Base-by-base conservation (phyloP, 2,113 vertebrate species). In the Progne subis region DNA sequence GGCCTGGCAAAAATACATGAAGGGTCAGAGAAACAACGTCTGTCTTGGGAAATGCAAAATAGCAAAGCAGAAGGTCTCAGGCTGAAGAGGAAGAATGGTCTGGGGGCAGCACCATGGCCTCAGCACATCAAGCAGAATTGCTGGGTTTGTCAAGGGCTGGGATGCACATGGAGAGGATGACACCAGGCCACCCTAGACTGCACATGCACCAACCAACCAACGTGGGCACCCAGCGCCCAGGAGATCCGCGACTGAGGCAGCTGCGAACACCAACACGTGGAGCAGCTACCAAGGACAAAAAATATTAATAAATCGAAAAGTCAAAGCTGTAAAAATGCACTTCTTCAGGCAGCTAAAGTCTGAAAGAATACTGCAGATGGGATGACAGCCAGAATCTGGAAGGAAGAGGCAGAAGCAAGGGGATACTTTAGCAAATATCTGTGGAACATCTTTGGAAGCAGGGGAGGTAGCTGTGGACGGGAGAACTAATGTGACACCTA, bases 401-500 rank as follows among this genome's bases (percentile, higher is more conserved):
- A 84, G 50, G 76, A 85, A 90, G 57, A 92, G 59, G 76, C 37
- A 63, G 53, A 84, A 95, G 63, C 60, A 57, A 90, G 34, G 63
- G 88, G 78, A 49, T 17, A 5, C 16, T 71, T 88, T 2, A 86
- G 84, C 82, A 96, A 97, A 85, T 91, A 87, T 31, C 92, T 93
- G 61, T 57, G 61, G 72, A 93, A 78, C 24, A 26, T 57, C 72
- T 94, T 31, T 23, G 60, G 87, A 84, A 94, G 57, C 47, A 20
- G 31, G 61, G 81, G 88, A 59, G n/a, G 63, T 78, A 29, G 53
- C 67, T 9, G 43, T 85, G 92, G 93, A 95, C 34, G 6, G 68
- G 90, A 94, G 75, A 83, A 93, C 95, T 94, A 84, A 55, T 21
- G 67, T 94, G 96, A 86, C 97, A 97, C 95, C 97, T 96, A 91